These are phyloP conservation scores for Sebastes glaucus DNA, from an alignment of 2,797 vertebrate species.

Conservation along the genomic window DNA sequence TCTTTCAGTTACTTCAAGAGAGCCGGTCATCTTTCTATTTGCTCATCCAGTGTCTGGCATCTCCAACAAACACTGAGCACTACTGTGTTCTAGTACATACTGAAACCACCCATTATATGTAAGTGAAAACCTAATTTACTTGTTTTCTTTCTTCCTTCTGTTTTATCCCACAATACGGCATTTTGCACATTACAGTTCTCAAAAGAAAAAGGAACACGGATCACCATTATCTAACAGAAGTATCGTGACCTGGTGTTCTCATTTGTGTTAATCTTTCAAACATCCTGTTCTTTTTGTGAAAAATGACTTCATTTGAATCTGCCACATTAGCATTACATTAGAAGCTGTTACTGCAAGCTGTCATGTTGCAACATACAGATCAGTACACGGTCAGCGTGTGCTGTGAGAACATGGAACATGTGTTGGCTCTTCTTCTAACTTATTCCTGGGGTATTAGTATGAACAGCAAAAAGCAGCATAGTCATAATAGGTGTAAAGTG, in stretches of 20 bases:
- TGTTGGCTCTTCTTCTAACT: neutral
- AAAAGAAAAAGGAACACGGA: neutral
- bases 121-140: neutral
- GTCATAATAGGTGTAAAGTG: neutral
- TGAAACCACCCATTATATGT: conserved; percentile 1
- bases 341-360: neutral
- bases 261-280: neutral
- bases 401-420: neutral
- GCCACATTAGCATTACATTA: neutral
- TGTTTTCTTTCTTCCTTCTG: neutral
- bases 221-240: neutral
- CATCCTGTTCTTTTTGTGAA: neutral
- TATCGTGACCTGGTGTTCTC: neutral
- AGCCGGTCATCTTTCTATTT: conserved; percentile 44
- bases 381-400: neutral
- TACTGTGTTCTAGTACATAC: neutral
- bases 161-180: neutral
- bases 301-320: neutral
- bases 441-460: neutral
- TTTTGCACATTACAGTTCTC: neutral
- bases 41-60: conserved; percentile 17
- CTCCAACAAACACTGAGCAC: neutral
- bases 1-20: conserved; percentile 32
- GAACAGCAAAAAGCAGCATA: neutral
- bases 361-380: neutral